These are phyloP conservation scores for Caenorhabditis sp. DNA, from an alignment of 2,888 invertebrate species.

Conservation along the genomic window DNA sequence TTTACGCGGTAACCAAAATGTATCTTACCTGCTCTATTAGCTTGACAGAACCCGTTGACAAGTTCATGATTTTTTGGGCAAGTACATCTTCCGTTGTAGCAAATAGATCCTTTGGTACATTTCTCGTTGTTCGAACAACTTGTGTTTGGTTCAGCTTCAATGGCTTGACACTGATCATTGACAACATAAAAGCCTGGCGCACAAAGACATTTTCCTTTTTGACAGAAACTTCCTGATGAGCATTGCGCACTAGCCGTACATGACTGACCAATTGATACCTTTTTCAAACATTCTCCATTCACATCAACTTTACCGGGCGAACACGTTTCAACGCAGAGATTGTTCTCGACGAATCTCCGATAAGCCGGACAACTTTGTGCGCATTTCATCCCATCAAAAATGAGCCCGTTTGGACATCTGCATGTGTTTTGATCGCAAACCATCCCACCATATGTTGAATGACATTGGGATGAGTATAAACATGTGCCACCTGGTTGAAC, in stretches of 20 bases:
- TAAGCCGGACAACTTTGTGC: conserved; percentile 52
- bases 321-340: conserved; percentile 66
- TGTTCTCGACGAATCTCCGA: conserved; percentile 53
- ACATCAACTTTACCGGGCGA: conserved; percentile 65
- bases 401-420: conserved; percentile 57
- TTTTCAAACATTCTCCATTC: conserved; percentile 64
- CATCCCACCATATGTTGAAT: conserved; percentile 64
- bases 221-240: conserved; percentile 64
- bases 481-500: conserved; percentile 69
- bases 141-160: conserved; percentile 49
- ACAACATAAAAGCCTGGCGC: conserved; percentile 41
- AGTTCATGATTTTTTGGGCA: conserved; percentile 39
- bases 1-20: no score
- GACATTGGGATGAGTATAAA: conserved; percentile 69
- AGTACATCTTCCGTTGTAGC: conserved; percentile 61
- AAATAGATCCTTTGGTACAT: conserved; percentile 67
- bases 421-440: conserved; percentile 63
- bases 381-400: conserved; percentile 57
- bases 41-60: conserved; percentile 65
- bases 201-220: conserved; percentile 51
- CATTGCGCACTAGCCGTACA: conserved; percentile 70
- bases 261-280: conserved; percentile 58
- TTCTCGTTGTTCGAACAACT: conserved; percentile 49
- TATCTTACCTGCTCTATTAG: conserved; percentile 63
- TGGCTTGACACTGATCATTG: conserved; percentile 36